phyloP scores from a whole-genome alignment of 2,888 invertebrate species.

The Peribatodes rhomboidaria region DNA sequence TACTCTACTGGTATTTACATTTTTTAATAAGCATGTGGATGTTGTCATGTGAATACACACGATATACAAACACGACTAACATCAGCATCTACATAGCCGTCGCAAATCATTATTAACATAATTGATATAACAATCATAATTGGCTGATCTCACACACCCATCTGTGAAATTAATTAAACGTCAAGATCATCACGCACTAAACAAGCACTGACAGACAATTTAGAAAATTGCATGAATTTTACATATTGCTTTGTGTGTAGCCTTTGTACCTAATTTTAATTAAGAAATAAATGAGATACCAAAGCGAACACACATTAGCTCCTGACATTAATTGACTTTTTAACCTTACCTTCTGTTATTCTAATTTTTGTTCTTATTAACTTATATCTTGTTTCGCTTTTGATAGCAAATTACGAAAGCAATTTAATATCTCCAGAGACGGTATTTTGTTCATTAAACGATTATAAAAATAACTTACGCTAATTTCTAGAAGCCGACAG shows the following conservation, averaged over 20 bases:
- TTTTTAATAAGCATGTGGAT: slow-evolving; percentile 65
- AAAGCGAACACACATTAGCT: not conserved
- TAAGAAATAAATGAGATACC: slow-evolving; percentile 25
- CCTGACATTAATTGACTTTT: slow-evolving; percentile 12
- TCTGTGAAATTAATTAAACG: slow-evolving; percentile 45
- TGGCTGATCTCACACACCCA: slow-evolving; percentile 47
- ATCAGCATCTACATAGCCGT: slow-evolving; percentile 26
- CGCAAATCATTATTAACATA: slow-evolving; percentile 41
- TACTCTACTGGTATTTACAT: slow-evolving; percentile 83
- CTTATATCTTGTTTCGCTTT: not conserved
- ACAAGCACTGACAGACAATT: slow-evolving; percentile 32
- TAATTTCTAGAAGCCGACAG: slow-evolving; percentile 34
- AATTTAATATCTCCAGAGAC: slow-evolving; percentile 14
- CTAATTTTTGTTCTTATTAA: not conserved
- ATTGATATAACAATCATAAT: slow-evolving; percentile 42
- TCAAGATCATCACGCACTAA: slow-evolving; percentile 31
- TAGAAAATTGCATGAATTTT: slow-evolving; percentile 32
- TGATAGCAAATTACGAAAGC: slow-evolving; percentile 12
- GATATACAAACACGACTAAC: slow-evolving; percentile 31
- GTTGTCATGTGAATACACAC: slow-evolving; percentile 40
- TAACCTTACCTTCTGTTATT: slow-evolving; percentile 18
- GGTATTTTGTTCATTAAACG: slow-evolving; percentile 17
- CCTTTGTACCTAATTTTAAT: slow-evolving; percentile 28
- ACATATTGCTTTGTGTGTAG: slow-evolving; percentile 29
- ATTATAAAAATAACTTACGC: slow-evolving; percentile 23